Conservation (phyloP, 2,113 vertebrate genomes). For the human region GRCh38 chr14:103916001-103916500, state of each 20-base stretch:
- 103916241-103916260: neutral
- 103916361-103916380: neutral
- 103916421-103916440: neutral
- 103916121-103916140: fast-evolving
- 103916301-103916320: neutral
- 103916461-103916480: no score
- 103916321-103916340: no score
- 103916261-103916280: neutral
- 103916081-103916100: neutral
- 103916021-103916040: no score
- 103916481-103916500: no score
- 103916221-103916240: neutral
- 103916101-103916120: neutral
- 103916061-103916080: neutral
- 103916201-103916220: neutral
- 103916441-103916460: neutral
- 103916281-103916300: neutral
- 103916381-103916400: neutral
- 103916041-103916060: neutral
- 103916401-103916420: neutral
- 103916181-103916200: neutral
- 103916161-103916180: neutral
- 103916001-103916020: neutral
- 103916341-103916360: neutral
- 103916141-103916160: neutral